Conservation (phyloP, 2,113 vertebrate genomes). For the Coregonus clupeaformis region DNA sequence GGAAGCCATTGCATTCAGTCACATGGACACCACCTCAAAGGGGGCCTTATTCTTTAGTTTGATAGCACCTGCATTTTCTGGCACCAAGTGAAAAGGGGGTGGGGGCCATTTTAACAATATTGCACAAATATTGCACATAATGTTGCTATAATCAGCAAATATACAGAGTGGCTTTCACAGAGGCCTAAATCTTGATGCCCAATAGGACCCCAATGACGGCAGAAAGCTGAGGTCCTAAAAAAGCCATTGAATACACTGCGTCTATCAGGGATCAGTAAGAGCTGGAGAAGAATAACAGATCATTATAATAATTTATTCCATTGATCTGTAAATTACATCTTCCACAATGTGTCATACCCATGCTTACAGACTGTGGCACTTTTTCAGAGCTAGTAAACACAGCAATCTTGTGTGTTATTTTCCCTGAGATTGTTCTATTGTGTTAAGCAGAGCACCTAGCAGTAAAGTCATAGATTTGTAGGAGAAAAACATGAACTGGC, state of each 20-base stretch:
- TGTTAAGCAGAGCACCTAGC: neutral
- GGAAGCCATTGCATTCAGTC: slow-evolving; percentile 55
- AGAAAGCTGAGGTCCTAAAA: neutral
- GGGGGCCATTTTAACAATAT: neutral
- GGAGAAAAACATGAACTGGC: slow-evolving; percentile 8
- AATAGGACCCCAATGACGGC: neutral
- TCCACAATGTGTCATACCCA: neutral
- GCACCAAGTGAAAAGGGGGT: slow-evolving; percentile 26
- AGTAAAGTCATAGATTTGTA: slow-evolving; percentile 8
- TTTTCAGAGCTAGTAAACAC: neutral
- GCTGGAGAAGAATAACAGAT: too few relatives aligned
- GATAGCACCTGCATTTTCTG: slow-evolving; percentile 59
- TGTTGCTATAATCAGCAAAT: too few relatives aligned
- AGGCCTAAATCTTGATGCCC: neutral
- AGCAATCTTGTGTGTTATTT: neutral
- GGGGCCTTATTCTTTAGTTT: slow-evolving; percentile 35
- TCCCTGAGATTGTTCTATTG: neutral
- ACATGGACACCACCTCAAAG: slow-evolving; percentile 44
- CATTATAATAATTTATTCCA: neutral
- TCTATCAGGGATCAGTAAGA: neutral
- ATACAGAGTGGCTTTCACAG: neutral
- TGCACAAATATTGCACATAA: too few relatives aligned
- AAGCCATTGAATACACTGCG: neutral
- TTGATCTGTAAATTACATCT: neutral
- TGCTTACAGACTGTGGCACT: neutral